Percentiles rank a stretch among this genome's conserved stretches.
Conservation (phyloP, 2,113 vertebrate species). For the Cygnus atratus region DNA sequence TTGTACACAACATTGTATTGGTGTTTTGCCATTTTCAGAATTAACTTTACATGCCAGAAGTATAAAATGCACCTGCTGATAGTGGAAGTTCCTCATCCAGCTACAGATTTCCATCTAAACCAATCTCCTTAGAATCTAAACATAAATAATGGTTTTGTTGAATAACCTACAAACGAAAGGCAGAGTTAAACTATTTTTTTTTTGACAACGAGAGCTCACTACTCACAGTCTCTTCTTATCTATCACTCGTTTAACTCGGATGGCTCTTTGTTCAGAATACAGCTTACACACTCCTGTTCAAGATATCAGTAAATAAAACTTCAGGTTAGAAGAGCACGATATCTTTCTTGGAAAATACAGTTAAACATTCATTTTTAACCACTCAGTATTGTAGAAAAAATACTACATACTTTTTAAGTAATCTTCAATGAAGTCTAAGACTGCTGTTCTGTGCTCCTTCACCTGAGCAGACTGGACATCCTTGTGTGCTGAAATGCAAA, state of each 20-base stretch:
- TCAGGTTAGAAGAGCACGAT: neutral
- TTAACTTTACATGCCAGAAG: neutral
- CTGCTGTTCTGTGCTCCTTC: constrained; percentile 88
- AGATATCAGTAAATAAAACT: neutral
- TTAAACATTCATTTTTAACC: neutral
- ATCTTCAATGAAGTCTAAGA: constrained; percentile 89
- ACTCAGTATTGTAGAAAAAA: neutral
- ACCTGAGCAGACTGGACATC: constrained; percentile 84
- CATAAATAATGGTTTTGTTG: neutral
- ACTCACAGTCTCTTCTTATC: constrained; percentile 98
- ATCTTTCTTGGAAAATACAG: neutral
- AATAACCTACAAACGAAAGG: neutral
- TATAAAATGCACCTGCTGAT: neutral
- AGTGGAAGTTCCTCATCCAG: neutral
- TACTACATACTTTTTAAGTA: constrained; percentile 88
- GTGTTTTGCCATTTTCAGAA: neutral
- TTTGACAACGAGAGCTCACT: neutral
- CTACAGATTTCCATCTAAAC: neutral
- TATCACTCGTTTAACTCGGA: constrained; percentile 92
- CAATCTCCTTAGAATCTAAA: neutral
- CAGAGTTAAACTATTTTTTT: neutral
- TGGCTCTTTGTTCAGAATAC: constrained; percentile 96
- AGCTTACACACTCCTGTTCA: constrained; percentile 92
- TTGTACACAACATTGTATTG: neutral
- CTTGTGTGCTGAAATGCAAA: constrained; percentile 81